Base-by-base conservation (phyloP, 2,113 vertebrate species). In the Perca fluviatilis region DNA sequence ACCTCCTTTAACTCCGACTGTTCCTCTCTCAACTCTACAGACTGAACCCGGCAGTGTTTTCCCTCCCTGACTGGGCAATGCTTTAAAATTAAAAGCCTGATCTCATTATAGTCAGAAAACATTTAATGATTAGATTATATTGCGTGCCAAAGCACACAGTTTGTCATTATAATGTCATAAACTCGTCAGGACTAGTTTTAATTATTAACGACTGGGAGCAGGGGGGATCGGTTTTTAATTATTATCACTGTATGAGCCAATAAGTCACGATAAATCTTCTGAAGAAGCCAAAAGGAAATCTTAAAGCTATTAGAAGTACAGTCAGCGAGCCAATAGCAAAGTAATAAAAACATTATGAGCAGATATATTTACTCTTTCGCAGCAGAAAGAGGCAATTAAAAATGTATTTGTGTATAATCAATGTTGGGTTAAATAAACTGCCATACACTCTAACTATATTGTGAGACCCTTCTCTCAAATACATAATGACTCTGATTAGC, bases 401-500 rank as follows among this genome's bases (percentile, higher is more conserved):
- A 62, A 53, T 53, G 6, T n/a, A 58, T 61, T 50, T 43, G 49
- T 46, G 66, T 77, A 69, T 66, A 66, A 67, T 82, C 16, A 13
- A 2, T 64, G 56, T 14, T 25, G 10, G 40, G 11, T 65, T 50
- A 25, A 82, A 76, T 78, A 27, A 72, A 40, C 27, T 58, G 33
- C 57, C 10, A 1, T 19, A 25, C 4, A 7, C 13, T 3, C 5
- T 49, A 11, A 67, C 23, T 64, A n/a, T 18, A 25, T 18, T 46
- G 64, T 19, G 13, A 80, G 63, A 53, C 47, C 27, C 19, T 57
- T 58, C 47, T 73, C 43, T 84, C 15, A 57, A 80, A 72, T 71
- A 43, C 81, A 80, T 19, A 85, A 84, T 74, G 53, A 5, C 58
- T 71, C 58, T 77, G 46, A 74, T 82, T 79, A 71, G 67, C 63